phyloP scores from a whole-genome alignment of 2,113 vertebrate species.

The Siniperca chuatsi region DNA sequence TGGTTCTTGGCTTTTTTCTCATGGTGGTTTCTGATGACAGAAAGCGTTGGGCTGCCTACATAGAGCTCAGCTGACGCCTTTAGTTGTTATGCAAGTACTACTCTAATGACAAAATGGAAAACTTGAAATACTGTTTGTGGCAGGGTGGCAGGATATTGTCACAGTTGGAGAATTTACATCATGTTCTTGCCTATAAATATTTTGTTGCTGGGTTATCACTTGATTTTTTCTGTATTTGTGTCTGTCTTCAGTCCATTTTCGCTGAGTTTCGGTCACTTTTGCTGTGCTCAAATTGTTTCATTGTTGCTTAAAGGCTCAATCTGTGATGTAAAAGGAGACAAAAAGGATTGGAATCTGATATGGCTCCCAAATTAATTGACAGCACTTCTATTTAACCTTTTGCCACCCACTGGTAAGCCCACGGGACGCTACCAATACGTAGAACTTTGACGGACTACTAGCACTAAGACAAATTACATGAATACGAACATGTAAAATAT shows the following conservation, averaged over 20 bases:
- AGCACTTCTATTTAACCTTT: not conserved
- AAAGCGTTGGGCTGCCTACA: not conserved
- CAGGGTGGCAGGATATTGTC: not conserved
- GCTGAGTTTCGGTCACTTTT: not conserved
- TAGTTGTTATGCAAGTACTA: constrained; percentile 14
- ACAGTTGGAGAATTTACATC: not conserved
- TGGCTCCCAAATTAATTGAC: not conserved
- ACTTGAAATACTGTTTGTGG: constrained; percentile 16
- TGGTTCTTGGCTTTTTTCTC: not conserved
- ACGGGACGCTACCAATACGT: not conserved
- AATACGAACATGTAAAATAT: not conserved
- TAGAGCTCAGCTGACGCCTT: not conserved
- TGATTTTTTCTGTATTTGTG: not conserved
- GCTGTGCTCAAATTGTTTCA: not conserved
- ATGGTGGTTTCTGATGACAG: not conserved
- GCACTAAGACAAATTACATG: not conserved
- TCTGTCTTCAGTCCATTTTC: not conserved
- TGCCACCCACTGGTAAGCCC: too few species aligned
- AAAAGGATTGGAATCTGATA: not conserved
- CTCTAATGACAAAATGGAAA: constrained; percentile 17
- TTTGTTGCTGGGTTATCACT: not conserved
- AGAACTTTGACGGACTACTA: not conserved
- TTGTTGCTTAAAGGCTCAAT: constrained; percentile 9
- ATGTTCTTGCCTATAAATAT: constrained; percentile 2
- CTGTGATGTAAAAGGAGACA: not conserved